Evolutionary conservation across 2,113 vertebrate genomes (phyloP).

Genomic region (Puffinus mauretanicus): DNA sequence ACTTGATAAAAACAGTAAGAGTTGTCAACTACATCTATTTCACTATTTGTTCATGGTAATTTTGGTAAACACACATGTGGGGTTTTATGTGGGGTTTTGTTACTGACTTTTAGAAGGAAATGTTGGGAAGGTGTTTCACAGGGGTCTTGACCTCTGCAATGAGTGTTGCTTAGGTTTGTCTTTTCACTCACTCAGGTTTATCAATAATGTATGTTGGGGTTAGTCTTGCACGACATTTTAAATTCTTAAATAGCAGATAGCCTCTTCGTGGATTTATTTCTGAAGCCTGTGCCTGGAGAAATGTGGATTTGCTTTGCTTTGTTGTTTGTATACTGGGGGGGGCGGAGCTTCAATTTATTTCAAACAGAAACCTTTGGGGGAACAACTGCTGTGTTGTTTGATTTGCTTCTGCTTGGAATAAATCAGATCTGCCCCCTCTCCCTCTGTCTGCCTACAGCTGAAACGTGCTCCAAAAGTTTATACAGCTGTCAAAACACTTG

Average conservation of each 20-base stretch:
- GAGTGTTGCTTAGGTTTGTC: not conserved
- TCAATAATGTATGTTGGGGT: not conserved
- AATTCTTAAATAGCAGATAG: not conserved
- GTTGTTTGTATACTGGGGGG: not conserved
- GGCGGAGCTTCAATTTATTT: not conserved
- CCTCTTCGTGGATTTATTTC: not conserved
- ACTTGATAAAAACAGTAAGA: not conserved
- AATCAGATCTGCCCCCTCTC: not conserved
- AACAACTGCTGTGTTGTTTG: not conserved
- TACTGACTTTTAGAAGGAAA: not conserved
- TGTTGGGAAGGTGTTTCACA: not conserved
- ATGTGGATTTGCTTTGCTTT: not conserved
- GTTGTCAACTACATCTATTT: not conserved
- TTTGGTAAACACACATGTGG: not conserved
- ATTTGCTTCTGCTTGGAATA: not conserved
- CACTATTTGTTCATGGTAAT: not conserved
- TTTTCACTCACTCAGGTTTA: not conserved
- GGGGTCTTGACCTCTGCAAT: not conserved
- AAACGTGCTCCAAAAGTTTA: not conserved
- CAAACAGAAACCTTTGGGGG: not conserved
- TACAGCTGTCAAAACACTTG: slow-evolving; percentile 18
- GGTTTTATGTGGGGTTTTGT: not conserved
- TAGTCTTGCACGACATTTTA: not conserved
- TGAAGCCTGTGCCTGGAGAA: not conserved
- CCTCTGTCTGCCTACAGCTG: not conserved